These are phyloP conservation scores for Coptodon rendalli DNA, from an alignment of 2,113 vertebrate genomes.

Conservation along the genomic window DNA sequence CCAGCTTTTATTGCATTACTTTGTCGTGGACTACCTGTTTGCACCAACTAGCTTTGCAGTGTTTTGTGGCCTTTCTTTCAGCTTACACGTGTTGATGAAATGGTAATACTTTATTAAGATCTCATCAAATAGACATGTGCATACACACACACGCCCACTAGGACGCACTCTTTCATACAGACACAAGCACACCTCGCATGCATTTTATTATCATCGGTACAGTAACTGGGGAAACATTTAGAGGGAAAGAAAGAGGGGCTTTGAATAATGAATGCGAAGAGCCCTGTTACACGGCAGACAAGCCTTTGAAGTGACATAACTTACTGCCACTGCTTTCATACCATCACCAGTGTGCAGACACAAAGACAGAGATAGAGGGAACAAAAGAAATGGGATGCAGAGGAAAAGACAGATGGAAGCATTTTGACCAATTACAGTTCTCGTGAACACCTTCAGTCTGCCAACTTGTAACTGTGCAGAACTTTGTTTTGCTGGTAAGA, in stretches of 20 bases:
- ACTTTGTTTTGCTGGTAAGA: not conserved
- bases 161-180: not conserved
- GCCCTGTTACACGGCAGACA: constrained; percentile 60
- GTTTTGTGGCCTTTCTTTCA: not conserved
- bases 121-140: constrained; percentile 7
- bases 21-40: not conserved
- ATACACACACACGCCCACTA: not conserved
- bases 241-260: constrained; percentile 56
- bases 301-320: constrained; percentile 71
- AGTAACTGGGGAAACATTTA: constrained; percentile 63
- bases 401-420: constrained; percentile 1
- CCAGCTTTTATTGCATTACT: not conserved
- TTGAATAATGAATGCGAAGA: constrained; percentile 70
- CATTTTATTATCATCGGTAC: constrained; percentile 45
- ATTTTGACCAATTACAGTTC: constrained; percentile 15
- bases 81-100: not conserved
- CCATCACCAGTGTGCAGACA: constrained; percentile 38
- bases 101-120: constrained; percentile 12
- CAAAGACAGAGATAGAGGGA: constrained; percentile 42
- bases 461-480: not conserved
- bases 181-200: not conserved
- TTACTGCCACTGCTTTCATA: constrained; percentile 52
- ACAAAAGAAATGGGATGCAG: not conserved
- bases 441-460: not conserved
- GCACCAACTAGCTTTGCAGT: not conserved